A percentile compares a stretch with the other conserved stretches of the same genome.
These are phyloP conservation scores for Oreortyx pictus DNA, from an alignment of 2,797 vertebrate species.

Conservation along the genomic window DNA sequence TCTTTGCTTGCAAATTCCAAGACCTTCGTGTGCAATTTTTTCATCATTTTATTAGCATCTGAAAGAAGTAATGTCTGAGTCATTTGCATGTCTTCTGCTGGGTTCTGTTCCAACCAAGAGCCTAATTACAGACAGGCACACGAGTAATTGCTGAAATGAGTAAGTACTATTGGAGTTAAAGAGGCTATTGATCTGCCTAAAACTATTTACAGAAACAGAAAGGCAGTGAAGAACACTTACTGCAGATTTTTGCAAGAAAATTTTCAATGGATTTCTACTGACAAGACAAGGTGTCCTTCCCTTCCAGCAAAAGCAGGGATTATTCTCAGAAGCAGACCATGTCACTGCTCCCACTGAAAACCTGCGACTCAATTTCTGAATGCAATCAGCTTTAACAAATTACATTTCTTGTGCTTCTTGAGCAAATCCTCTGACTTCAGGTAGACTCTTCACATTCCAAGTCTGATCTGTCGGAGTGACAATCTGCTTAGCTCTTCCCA, in stretches of 20 bases:
- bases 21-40: not conserved
- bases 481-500: not conserved
- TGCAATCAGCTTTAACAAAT: not conserved
- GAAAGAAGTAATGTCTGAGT: not conserved
- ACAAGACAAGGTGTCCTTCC: not conserved
- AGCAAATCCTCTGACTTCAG: not conserved
- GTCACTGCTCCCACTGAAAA: not conserved
- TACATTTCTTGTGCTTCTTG: not conserved
- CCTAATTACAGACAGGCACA: not conserved
- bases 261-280: not conserved
- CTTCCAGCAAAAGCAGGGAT: not conserved
- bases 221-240: not conserved
- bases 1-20: not conserved
- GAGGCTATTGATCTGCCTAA: not conserved
- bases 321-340: not conserved
- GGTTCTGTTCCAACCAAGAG: not conserved
- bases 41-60: not conserved
- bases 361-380: not conserved
- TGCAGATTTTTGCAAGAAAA: not conserved
- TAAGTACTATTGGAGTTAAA: not conserved
- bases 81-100: conserved; percentile 2
- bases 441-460: not conserved
- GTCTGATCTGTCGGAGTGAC: not conserved
- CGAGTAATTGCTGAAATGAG: not conserved
- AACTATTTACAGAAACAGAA: conserved; percentile 1